These are phyloP conservation scores for Lasioglossum albipes DNA, from an alignment of 1,140 invertebrate species.

Conservation along the genomic window DNA sequence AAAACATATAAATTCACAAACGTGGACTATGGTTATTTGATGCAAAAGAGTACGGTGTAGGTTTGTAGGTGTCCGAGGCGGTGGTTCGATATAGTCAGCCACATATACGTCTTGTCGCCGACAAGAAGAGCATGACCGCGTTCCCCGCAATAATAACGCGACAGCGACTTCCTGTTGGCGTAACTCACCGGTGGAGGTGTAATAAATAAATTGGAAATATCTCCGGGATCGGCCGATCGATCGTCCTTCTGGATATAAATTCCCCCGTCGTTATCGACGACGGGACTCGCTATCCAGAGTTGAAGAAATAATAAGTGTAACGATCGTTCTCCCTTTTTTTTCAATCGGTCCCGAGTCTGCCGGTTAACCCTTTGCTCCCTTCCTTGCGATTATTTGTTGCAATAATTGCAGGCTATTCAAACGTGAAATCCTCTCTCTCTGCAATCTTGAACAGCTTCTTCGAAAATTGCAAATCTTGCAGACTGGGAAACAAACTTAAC, in stretches of 20 bases:
- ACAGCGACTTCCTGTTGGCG: conserved; percentile 23
- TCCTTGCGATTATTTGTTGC: neutral
- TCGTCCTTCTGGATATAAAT: conserved; percentile 41
- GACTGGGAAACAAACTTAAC: too few relatives aligned
- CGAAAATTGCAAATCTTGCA: too few relatives aligned
- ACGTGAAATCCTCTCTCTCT: too few relatives aligned
- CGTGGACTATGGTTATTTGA: too few relatives aligned
- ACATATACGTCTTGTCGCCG: neutral
- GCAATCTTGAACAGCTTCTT: too few relatives aligned
- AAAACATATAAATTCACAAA: too few relatives aligned
- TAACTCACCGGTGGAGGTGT: conserved; percentile 11
- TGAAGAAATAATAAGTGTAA: conserved; percentile 50
- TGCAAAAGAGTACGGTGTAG: too few relatives aligned
- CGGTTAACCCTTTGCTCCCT: neutral
- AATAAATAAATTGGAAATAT: conserved; percentile 52
- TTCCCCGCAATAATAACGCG: conserved; percentile 37
- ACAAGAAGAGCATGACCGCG: neutral
- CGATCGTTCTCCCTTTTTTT: neutral
- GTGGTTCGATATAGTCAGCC: too few relatives aligned
- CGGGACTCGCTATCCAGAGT: conserved; percentile 32
- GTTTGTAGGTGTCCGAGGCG: too few relatives aligned
- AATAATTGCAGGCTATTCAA: too few relatives aligned
- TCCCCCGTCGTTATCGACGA: conserved; percentile 12
- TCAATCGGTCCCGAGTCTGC: neutral
- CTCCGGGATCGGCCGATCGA: conserved; percentile 37